Conservation (phyloP, 2,888 invertebrate species). For the Cheilosia urbana region DNA sequence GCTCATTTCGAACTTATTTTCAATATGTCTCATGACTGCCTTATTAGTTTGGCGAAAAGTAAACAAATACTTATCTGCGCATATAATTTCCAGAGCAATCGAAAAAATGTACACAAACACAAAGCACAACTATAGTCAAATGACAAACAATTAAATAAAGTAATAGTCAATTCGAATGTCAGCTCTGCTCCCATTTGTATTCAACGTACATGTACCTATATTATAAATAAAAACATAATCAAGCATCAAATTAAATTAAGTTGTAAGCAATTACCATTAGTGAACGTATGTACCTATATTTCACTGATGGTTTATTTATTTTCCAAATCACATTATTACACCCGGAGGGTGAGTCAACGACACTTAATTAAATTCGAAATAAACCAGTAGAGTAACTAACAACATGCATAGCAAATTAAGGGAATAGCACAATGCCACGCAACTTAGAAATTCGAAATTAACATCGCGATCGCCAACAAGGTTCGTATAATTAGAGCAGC, state of each 20-base stretch:
- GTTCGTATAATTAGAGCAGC: slow-evolving; percentile 22
- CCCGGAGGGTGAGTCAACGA: slow-evolving; percentile 1
- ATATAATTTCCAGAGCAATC: no score
- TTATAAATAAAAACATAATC: background rate
- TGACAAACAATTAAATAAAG: no score
- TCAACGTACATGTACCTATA: no score
- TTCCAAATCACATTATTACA: slow-evolving; percentile 1
- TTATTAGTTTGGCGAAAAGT: no score
- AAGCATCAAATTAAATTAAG: slow-evolving; percentile 41
- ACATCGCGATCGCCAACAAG: slow-evolving; percentile 6
- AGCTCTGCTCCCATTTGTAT: no score
- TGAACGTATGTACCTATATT: background rate
- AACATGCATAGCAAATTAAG: slow-evolving; percentile 23
- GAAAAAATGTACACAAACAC: no score
- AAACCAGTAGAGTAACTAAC: background rate
- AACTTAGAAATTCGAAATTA: slow-evolving; percentile 38
- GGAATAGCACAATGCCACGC: slow-evolving; percentile 50
- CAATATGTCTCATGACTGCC: no score
- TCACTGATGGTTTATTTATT: slow-evolving; percentile 20
- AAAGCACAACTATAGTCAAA: no score
- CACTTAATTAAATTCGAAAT: slow-evolving; percentile 16
- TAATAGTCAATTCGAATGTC: no score
- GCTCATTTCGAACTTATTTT: no score
- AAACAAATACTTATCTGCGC: no score
- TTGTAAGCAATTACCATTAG: slow-evolving; percentile 24